phyloP scores from a whole-genome alignment of 2,113 vertebrate species.

The Aegithalos caudatus region DNA sequence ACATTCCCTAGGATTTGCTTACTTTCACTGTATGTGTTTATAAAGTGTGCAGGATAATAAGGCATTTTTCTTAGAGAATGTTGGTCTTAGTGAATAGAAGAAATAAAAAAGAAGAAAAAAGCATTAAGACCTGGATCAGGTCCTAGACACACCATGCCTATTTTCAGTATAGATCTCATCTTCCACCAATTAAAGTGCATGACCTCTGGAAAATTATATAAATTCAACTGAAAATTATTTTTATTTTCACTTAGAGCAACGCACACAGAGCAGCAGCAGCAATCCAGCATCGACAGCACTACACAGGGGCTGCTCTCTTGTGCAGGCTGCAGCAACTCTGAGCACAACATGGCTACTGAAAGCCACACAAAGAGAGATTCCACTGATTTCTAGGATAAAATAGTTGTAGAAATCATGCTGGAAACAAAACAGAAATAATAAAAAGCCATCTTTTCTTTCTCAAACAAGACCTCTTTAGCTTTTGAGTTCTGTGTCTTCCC shows the following conservation, averaged over 20 bases:
- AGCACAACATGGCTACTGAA: conserved; percentile 17
- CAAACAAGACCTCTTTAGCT: not conserved
- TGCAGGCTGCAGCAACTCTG: not conserved
- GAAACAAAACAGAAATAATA: not conserved
- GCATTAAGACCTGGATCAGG: not conserved
- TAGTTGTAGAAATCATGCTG: not conserved
- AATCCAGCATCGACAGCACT: not conserved
- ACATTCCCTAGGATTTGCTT: not conserved
- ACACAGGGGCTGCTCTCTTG: not conserved
- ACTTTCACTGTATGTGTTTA: not conserved
- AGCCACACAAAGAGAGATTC: not conserved
- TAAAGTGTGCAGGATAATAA: not conserved
- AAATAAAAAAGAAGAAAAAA: not conserved
- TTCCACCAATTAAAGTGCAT: not conserved
- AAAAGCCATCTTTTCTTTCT: not conserved
- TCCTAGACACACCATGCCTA: not conserved
- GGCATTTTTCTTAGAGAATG: not conserved
- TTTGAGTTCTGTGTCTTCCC: conserved; percentile 4
- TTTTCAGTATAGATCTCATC: not conserved
- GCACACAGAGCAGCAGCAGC: not conserved
- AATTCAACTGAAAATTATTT: not conserved
- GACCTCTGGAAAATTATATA: not conserved
- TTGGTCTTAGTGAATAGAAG: not conserved
- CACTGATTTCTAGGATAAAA: not conserved
- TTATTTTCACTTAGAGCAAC: not conserved